A percentile compares a stretch with the other conserved stretches of the same genome.
Conservation (phyloP, 2,888 invertebrate genomes). For the Tribolium freemani region DNA sequence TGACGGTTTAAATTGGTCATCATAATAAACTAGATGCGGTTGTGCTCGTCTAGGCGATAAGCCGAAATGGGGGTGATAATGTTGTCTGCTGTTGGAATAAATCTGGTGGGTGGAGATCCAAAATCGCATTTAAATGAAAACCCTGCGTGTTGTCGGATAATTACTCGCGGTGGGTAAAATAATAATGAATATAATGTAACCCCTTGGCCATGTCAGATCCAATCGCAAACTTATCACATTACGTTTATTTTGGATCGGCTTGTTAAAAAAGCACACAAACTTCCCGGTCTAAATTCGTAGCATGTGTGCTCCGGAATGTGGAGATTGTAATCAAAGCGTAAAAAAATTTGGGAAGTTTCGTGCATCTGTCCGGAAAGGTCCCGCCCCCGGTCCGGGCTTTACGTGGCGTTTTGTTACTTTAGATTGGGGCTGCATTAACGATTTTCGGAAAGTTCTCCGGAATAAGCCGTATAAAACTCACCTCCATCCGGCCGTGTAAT, state of each 20-base stretch:
- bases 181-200: slow-evolving; percentile 42
- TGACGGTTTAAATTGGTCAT: neutral
- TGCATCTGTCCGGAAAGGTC: slow-evolving; percentile 32
- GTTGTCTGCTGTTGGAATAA: slow-evolving; percentile 22
- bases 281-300: slow-evolving; percentile 16
- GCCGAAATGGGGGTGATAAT: slow-evolving; percentile 18
- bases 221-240: slow-evolving; percentile 41
- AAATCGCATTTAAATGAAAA: slow-evolving; percentile 40
- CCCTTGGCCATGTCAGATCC: slow-evolving; percentile 35
- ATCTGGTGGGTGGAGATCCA: slow-evolving; percentile 30
- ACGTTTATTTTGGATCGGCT: slow-evolving; percentile 36
- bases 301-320: slow-evolving; percentile 26
- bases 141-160: slow-evolving; percentile 40
- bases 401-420: slow-evolving; percentile 46
- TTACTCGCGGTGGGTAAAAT: slow-evolving; percentile 38
- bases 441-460: slow-evolving; percentile 56
- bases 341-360: slow-evolving; percentile 11
- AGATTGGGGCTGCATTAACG: slow-evolving; percentile 56
- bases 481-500: slow-evolving; percentile 60
- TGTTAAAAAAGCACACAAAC: slow-evolving; percentile 34
- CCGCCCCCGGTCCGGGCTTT: slow-evolving; percentile 18
- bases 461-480: slow-evolving; percentile 61
- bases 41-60: neutral
- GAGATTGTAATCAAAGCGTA: slow-evolving; percentile 20
- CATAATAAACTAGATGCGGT: neutral